A percentile compares a stretch with the other conserved stretches of the same genome.
Conservation (phyloP, 2,888 invertebrate species). For the Laothoe populi region DNA sequence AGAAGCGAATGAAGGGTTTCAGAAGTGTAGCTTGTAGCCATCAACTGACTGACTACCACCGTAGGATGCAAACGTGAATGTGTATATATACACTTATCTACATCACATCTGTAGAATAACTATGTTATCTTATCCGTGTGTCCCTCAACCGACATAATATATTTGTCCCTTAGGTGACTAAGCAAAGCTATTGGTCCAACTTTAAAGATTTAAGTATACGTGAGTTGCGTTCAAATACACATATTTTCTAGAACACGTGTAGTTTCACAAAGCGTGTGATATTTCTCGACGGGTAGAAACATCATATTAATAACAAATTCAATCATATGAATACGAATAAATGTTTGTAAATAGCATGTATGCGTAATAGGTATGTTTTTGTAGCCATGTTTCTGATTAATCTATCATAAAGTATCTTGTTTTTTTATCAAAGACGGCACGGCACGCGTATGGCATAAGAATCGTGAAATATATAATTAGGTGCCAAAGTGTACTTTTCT, state of each 20-base stretch:
- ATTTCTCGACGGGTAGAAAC: neutral
- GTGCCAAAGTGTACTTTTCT: no score
- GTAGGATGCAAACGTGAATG: no score
- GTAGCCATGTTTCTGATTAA: no score
- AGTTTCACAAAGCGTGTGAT: neutral
- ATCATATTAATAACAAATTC: constrained; percentile 3
- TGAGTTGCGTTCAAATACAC: constrained; percentile 7
- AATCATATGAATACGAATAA: constrained; percentile 1
- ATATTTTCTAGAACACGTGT: neutral
- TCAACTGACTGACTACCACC: no score
- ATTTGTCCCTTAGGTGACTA: neutral
- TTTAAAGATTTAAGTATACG: neutral
- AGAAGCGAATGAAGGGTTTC: no score
- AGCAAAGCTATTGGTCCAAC: constrained; percentile 6
- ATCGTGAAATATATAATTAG: no score
- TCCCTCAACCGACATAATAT: constrained; percentile 9
- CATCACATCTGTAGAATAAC: neutral
- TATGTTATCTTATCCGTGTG: neutral
- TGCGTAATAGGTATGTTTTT: neutral
- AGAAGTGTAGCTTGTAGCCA: no score
- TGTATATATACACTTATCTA: neutral
- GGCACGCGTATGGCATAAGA: no score
- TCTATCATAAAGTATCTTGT: no score
- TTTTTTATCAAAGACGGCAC: no score
- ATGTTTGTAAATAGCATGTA: neutral